Base-by-base conservation (phyloP, 2,113 vertebrate species). In the Holacanthus passer region DNA sequence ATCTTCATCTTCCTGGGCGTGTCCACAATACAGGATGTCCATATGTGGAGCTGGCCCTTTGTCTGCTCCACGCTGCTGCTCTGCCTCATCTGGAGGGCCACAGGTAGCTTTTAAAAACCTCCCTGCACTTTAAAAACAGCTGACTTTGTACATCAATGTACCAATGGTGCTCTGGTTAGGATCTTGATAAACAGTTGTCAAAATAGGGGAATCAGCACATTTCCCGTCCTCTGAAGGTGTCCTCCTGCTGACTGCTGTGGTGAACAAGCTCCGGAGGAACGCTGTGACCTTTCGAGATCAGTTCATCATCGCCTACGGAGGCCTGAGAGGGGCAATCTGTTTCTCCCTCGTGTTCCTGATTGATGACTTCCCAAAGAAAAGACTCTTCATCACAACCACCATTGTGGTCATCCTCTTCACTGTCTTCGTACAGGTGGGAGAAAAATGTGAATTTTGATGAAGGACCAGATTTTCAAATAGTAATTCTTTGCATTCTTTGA, bases 401-500 rank as follows among this genome's bases (percentile, higher is more conserved):
- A 97, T 95, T 0, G 94, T 96, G 1, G 94, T 97, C 81, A 97
- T 97, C 81, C 93, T 97, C 73, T 97, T 97, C 89, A 97, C 96
- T 0, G 95, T 97, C 60, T 96, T 97, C 20, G 83, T 97, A 1
- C 96, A 97, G 95, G 95, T 96, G 63, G 19, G 27, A 48, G n/a
- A 59, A 29, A 7, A 29, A 31, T 24, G 17, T 48, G 20, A 45
- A n/a, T 16, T 55, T 37, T 32, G 41, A 58, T 6, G 17, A 76
- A 39, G 73, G 17, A 24, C 7, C 16, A 41, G 14, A 16, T 24
- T 66, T 59, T 73, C 55, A 27, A 6, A 56, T 20, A 3, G 19
- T 3, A 45, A 12, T 22, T 32, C 1, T 64, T 39, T 48, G 2
- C 2, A 2, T 19, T 22, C 22, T 24, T 9, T 2, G 14, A 22